Conservation (phyloP, 2,113 vertebrate species). For the Peucedramus taeniatus region DNA sequence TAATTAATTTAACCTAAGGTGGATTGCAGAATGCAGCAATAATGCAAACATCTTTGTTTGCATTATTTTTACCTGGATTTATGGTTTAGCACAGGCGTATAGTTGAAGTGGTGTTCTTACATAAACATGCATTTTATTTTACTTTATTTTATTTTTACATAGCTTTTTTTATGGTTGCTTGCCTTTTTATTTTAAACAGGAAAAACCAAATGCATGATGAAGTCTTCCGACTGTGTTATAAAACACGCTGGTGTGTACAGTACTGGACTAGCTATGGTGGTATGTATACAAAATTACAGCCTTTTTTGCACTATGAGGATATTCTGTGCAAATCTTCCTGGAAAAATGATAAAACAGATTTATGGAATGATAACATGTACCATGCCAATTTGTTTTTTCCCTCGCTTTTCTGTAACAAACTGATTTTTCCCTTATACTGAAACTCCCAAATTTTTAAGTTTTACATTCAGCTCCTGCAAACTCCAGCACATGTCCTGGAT, state of each 20-base stretch:
- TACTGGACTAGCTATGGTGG: constrained; percentile 98
- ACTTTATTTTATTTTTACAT: not conserved
- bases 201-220: constrained; percentile 99
- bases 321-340: not conserved
- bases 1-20: not conserved
- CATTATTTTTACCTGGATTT: not conserved
- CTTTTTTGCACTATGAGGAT: not conserved
- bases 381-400: not conserved
- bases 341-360: not conserved
- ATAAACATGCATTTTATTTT: not conserved
- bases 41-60: not conserved
- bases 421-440: not conserved
- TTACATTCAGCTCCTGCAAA: not conserved
- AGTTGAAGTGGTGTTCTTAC: not conserved
- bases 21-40: not conserved
- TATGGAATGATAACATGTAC: not conserved
- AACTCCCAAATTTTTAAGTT: not conserved
- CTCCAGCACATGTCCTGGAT: not conserved
- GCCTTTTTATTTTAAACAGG: constrained; percentile 70
- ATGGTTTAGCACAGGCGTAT: not conserved
- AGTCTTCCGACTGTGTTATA: constrained; percentile 97
- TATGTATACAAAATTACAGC: constrained; percentile 68
- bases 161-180: not conserved
- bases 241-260: constrained; percentile 93
- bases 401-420: not conserved